Conservation (phyloP, 1,140 invertebrate genomes). For the Eufriesea mexicana region DNA sequence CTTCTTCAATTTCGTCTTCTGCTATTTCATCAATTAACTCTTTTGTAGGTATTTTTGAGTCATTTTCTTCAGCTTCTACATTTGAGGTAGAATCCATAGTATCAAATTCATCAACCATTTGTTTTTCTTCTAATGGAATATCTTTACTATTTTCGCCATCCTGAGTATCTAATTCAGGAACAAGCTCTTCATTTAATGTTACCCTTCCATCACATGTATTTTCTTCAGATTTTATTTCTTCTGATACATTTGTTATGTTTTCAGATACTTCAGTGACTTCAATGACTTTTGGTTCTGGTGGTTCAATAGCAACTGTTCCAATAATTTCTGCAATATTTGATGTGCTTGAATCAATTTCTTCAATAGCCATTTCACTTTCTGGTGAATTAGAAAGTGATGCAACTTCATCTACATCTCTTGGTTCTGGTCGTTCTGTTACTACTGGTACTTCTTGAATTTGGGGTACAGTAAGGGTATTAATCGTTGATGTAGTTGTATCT, state of each 20-base stretch:
- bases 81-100: conserved; percentile 30
- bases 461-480: conserved; percentile 60
- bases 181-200: conserved; percentile 36
- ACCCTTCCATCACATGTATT: conserved; percentile 46
- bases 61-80: conserved; percentile 36
- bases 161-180: conserved; percentile 31
- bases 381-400: conserved; percentile 72
- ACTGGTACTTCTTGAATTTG: conserved; percentile 56
- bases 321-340: conserved; percentile 81
- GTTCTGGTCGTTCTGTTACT: conserved; percentile 59
- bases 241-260: conserved; percentile 21
- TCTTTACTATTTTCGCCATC: conserved; percentile 45
- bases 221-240: conserved; percentile 53
- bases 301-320: conserved; percentile 75
- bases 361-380: conserved; percentile 76
- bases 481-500: conserved; percentile 45
- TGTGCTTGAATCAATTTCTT: conserved; percentile 78
- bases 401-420: conserved; percentile 66
- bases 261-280: conserved; percentile 56
- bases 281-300: conserved; percentile 69
- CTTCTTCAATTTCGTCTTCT: conserved; percentile 62
- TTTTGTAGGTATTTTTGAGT: conserved; percentile 42
- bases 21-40: conserved; percentile 46
- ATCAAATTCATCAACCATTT: conserved; percentile 34
- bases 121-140: conserved; percentile 51